A percentile compares a stretch with the other conserved stretches of the same genome.
Conservation (phyloP, 1,140 invertebrate genomes). For the Magallana ariakensis region DNA sequence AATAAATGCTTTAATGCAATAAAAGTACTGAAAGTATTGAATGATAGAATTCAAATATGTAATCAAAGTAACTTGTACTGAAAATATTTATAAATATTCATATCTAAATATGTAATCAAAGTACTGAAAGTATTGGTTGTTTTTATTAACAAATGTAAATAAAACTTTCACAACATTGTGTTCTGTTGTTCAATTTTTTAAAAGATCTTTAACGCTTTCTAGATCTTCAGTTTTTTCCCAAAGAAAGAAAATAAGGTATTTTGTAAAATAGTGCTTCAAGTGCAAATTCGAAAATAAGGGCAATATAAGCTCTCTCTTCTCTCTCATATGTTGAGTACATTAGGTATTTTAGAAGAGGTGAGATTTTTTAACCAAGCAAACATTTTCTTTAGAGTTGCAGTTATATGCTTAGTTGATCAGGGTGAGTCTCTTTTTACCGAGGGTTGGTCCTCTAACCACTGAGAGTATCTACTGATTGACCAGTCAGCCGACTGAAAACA, state of each 20-base stretch:
- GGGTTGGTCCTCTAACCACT: constrained; percentile 92
- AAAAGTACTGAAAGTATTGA: background rate
- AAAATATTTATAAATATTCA: no score
- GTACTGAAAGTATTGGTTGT: no score
- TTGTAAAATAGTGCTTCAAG: no score
- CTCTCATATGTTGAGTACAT: background rate
- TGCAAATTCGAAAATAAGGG: no score
- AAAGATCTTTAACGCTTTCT: no score
- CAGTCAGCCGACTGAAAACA: constrained; percentile 82
- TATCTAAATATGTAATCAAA: no score
- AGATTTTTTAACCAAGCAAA: background rate
- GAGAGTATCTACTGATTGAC: constrained; percentile 90
- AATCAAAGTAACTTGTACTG: background rate
- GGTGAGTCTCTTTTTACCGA: constrained; percentile 88
- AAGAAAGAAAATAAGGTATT: no score
- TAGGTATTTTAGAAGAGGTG: background rate
- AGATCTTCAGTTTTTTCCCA: no score
- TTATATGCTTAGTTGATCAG: constrained; percentile 81
- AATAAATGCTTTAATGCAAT: background rate
- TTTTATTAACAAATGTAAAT: no score
- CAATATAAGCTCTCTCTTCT: no score
- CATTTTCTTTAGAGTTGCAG: background rate
- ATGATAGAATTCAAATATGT: background rate
- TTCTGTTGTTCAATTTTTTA: no score
- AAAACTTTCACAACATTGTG: no score